Percentiles rank a stretch among this genome's conserved stretches.
Evolutionary conservation across 2,113 vertebrate species (phyloP).

Genomic region (Rhynchomys soricoides): DNA sequence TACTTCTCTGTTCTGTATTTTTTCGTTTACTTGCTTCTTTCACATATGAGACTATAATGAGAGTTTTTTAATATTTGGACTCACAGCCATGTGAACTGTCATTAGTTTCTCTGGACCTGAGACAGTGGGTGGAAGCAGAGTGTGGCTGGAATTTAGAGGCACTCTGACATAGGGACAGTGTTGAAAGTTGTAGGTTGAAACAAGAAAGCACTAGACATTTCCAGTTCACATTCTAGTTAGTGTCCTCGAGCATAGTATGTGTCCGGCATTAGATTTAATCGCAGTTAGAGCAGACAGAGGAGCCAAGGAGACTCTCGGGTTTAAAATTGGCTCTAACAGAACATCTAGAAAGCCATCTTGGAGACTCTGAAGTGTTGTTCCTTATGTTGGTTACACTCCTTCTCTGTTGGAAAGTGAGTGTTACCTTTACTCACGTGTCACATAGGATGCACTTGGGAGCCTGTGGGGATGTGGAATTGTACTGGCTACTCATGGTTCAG

Average conservation of each 20-base stretch:
- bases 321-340: background rate
- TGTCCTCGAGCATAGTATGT: background rate
- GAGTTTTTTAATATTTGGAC: background rate
- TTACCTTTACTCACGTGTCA: background rate
- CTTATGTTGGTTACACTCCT: background rate
- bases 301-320: background rate
- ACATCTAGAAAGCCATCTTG: background rate
- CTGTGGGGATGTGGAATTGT: background rate
- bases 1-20: background rate
- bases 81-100: background rate
- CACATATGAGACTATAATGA: background rate
- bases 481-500: background rate
- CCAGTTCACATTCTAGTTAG: background rate
- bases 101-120: background rate
- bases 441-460: background rate
- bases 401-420: fast-evolving
- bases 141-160: background rate
- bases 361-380: background rate
- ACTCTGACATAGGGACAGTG: background rate
- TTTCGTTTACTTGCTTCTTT: background rate
- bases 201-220: background rate
- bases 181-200: background rate
- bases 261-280: background rate
- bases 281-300: background rate
- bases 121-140: background rate